Percentiles rank a stretch among this genome's conserved stretches.
Conservation (phyloP, 2,797 vertebrate species). For the Botia kubotai region DNA sequence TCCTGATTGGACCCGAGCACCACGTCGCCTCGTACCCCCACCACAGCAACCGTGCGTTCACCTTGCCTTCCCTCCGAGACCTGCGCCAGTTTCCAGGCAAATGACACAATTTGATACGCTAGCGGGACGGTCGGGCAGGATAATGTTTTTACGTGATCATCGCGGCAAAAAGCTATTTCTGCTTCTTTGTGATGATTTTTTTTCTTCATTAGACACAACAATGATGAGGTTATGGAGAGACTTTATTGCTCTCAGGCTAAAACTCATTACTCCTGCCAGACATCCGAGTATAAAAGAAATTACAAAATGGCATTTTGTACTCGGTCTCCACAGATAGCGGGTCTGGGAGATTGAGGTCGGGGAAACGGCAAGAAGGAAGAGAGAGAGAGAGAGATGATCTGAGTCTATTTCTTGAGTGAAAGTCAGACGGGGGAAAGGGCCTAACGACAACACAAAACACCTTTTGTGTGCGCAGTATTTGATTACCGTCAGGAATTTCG, state of each 20-base stretch:
- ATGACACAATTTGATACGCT: slow-evolving; percentile 83
- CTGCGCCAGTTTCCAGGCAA: slow-evolving; percentile 84
- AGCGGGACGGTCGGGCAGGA: slow-evolving; percentile 79
- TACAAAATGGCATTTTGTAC: slow-evolving; percentile 77
- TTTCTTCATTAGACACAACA: slow-evolving; percentile 78
- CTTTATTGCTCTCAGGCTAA: slow-evolving; percentile 80
- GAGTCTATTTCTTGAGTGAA: slow-evolving; percentile 72
- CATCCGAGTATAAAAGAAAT: slow-evolving; percentile 80
- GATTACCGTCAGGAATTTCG: slow-evolving; percentile 71
- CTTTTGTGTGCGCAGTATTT: slow-evolving; percentile 67
- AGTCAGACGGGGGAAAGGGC: slow-evolving; percentile 50
- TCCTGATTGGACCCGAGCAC: slow-evolving; percentile 78
- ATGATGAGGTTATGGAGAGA: slow-evolving; percentile 78
- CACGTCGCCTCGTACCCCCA: slow-evolving; percentile 73
- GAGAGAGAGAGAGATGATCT: slow-evolving; percentile 72
- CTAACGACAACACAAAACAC: slow-evolving; percentile 74
- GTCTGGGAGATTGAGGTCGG: slow-evolving; percentile 74
- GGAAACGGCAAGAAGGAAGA: slow-evolving; percentile 68
- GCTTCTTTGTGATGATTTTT: slow-evolving; percentile 62
- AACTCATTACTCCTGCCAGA: slow-evolving; percentile 82
- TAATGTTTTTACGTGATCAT: slow-evolving; percentile 82
- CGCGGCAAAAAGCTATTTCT: slow-evolving; percentile 62
- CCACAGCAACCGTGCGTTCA: slow-evolving; percentile 75
- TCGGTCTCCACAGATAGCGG: slow-evolving; percentile 75
- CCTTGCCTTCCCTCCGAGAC: slow-evolving; percentile 82